Conservation (phyloP, 2,113 vertebrate species). For the Actinemys pallida region DNA sequence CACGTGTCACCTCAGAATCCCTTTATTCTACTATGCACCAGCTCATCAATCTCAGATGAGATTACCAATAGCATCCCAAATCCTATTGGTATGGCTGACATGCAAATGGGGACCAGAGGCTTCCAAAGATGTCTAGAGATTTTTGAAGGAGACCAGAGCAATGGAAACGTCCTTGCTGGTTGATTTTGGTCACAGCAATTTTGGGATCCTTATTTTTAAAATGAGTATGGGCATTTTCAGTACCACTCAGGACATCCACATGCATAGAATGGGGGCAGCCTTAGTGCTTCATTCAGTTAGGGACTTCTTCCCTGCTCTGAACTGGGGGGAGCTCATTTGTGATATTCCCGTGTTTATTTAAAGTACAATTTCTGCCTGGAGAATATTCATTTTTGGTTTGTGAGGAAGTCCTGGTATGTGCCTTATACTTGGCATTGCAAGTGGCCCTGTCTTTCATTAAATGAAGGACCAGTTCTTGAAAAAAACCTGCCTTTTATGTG, state of each 20-base stretch:
- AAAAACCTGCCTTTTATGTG: neutral
- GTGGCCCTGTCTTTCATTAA: neutral
- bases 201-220: neutral
- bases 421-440: neutral
- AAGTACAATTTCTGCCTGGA: neutral
- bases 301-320: no score
- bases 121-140: rapidly evolving
- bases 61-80: neutral
- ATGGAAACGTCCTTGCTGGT: rapidly evolving
- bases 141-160: neutral
- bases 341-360: neutral
- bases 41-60: neutral
- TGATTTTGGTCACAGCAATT: neutral
- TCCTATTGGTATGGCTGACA: neutral
- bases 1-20: neutral
- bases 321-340: neutral
- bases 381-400: neutral
- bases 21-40: neutral
- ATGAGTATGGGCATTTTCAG: neutral
- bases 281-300: neutral
- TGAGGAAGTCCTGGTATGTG: neutral
- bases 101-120: neutral
- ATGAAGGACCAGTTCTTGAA: neutral
- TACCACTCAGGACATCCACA: neutral
- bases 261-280: neutral